These are phyloP conservation scores for Carapus acus DNA, from an alignment of 2,797 vertebrate genomes.

Conservation along the genomic window DNA sequence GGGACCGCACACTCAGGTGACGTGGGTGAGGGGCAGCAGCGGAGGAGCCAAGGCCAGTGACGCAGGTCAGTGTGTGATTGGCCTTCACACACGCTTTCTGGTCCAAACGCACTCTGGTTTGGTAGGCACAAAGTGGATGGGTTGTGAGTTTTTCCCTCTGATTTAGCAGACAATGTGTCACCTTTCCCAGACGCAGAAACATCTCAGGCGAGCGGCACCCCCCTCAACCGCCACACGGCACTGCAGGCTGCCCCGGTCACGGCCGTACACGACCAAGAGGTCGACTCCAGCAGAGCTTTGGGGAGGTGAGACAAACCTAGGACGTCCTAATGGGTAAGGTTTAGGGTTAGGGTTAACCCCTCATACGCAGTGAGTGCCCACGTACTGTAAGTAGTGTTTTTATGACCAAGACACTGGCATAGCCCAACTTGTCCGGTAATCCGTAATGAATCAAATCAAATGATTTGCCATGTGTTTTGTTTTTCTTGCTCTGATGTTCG, in stretches of 20 bases:
- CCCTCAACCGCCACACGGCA: constrained; percentile 91
- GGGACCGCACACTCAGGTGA: constrained; percentile 92
- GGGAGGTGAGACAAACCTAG: constrained; percentile 74
- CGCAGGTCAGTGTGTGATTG: constrained; percentile 72
- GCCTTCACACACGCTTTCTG: neutral
- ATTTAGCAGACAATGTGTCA: too few species aligned
- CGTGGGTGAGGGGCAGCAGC: constrained; percentile 97
- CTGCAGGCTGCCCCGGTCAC: constrained; percentile 80
- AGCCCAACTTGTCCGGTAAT: too few species aligned
- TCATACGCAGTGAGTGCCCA: too few species aligned
- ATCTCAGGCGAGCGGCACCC: constrained; percentile 80
- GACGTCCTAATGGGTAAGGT: too few species aligned
- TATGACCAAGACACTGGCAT: too few species aligned
- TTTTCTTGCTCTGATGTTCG: neutral
- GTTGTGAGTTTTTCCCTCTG: too few species aligned
- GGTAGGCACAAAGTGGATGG: too few species aligned
- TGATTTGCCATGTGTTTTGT: too few species aligned
- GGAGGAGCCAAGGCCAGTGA: constrained; percentile 95
- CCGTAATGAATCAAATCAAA: too few species aligned
- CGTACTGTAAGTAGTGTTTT: too few species aligned
- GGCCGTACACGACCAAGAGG: constrained; percentile 74
- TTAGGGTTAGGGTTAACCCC: too few species aligned
- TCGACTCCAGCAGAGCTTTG: constrained; percentile 82
- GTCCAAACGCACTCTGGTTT: neutral
- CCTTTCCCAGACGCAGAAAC: too few species aligned